Conservation (phyloP, 2,113 vertebrate genomes). For the Mormyrus lacerda region DNA sequence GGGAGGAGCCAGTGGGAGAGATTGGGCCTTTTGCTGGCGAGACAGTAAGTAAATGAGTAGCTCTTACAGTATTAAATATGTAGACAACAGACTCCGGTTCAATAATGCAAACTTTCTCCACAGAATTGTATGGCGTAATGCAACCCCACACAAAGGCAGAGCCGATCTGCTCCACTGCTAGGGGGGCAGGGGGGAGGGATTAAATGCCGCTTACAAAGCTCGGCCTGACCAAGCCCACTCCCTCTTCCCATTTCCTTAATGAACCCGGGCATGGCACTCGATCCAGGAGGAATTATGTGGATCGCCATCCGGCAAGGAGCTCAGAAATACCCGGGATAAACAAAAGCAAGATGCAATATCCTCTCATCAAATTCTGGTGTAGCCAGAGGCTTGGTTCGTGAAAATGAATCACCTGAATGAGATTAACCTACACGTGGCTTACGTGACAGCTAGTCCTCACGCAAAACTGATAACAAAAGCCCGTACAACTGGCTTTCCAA, state of each 20-base stretch:
- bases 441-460: background rate
- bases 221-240: constrained; percentile 19
- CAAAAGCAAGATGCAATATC: background rate
- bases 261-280: background rate
- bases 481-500: background rate
- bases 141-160: constrained; percentile 10
- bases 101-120: constrained; percentile 41
- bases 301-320: background rate
- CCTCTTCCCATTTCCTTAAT: background rate
- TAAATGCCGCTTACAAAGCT: constrained; percentile 9
- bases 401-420: background rate
- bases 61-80: constrained; percentile 36
- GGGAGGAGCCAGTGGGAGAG: background rate
- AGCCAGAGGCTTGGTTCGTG: background rate
- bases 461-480: background rate
- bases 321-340: background rate
- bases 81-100: constrained; percentile 22
- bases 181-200: background rate
- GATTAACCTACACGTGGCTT: background rate
- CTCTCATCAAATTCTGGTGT: background rate
- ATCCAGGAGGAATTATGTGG: background rate
- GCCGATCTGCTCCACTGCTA: background rate
- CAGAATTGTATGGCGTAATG: constrained; percentile 21
- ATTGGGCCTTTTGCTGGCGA: background rate
- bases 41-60: constrained; percentile 26